Conservation (phyloP, 1,140 invertebrate genomes). For the Scaptomyza montana region DNA sequence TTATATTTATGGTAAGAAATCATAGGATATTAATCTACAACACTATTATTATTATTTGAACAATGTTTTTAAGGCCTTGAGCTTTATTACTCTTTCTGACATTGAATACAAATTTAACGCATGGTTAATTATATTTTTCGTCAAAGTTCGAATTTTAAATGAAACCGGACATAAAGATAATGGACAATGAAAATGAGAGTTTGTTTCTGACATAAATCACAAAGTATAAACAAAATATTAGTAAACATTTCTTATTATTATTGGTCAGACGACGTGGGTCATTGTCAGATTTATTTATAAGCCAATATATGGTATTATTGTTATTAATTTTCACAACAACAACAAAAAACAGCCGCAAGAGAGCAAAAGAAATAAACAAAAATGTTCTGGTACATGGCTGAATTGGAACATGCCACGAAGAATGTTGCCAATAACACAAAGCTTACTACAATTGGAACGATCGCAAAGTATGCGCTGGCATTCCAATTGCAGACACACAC, state of each 20-base stretch:
- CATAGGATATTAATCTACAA: neutral
- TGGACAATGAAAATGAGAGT: neutral
- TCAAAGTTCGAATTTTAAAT: neutral
- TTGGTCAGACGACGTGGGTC: conserved; percentile 32
- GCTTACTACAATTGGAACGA: conserved; percentile 37
- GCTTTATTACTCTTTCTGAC: neutral
- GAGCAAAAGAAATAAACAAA: conserved; percentile 8
- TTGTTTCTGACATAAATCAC: neutral
- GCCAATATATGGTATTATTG: neutral
- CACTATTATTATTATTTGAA: neutral
- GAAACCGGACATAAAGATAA: neutral
- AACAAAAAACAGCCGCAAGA: conserved; percentile 6
- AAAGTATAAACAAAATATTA: neutral
- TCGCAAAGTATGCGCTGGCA: conserved; percentile 2
- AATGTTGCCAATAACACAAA: conserved; percentile 41
- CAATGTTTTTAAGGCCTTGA: neutral
- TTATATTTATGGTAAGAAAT: neutral
- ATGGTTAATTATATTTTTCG: neutral
- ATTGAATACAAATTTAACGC: neutral
- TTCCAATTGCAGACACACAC: conserved; percentile 15
- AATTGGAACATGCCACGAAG: conserved; percentile 30
- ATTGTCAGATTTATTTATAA: conserved; percentile 45
- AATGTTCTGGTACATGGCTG: conserved; percentile 3
- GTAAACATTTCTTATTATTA: neutral
- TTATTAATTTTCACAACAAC: conserved; percentile 12